Evolutionary conservation across 2,113 vertebrate genomes (phyloP).

Genomic region (Saguinus midas): DNA sequence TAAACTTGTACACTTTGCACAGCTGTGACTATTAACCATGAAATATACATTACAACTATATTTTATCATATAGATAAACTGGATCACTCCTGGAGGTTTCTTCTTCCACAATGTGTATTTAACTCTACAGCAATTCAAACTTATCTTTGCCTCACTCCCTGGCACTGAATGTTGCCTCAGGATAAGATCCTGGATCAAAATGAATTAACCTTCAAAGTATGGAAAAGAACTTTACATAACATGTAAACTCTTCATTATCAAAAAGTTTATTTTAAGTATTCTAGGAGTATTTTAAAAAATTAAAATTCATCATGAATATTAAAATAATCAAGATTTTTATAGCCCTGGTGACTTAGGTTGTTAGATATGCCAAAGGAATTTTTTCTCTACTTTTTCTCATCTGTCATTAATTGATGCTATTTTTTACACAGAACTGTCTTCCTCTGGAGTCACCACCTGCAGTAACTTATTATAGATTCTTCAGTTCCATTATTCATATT

Average conservation of each 20-base stretch:
- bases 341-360: conserved; percentile 61
- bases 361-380: conserved; percentile 15
- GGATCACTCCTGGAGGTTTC: not conserved
- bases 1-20: not conserved
- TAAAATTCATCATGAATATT: conserved; percentile 68
- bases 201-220: conserved; percentile 29
- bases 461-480: conserved; percentile 69
- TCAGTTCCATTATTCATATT: conserved; percentile 67
- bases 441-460: conserved; percentile 57
- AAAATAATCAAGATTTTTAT: conserved; percentile 70
- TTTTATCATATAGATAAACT: not conserved
- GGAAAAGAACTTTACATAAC: not conserved
- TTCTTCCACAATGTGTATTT: not conserved
- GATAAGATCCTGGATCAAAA: conserved; percentile 44
- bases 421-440: conserved; percentile 61
- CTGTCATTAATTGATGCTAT: conserved; percentile 61
- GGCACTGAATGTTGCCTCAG: not conserved
- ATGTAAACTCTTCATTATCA: not conserved
- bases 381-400: conserved; percentile 49
- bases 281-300: conserved; percentile 59
- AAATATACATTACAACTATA: not conserved
- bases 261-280: conserved; percentile 46
- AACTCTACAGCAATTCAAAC: not conserved
- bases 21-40: not conserved
- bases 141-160: conserved; percentile 17